Conservation (phyloP, 1,140 invertebrate genomes). For the Calliphora vicina region DNA sequence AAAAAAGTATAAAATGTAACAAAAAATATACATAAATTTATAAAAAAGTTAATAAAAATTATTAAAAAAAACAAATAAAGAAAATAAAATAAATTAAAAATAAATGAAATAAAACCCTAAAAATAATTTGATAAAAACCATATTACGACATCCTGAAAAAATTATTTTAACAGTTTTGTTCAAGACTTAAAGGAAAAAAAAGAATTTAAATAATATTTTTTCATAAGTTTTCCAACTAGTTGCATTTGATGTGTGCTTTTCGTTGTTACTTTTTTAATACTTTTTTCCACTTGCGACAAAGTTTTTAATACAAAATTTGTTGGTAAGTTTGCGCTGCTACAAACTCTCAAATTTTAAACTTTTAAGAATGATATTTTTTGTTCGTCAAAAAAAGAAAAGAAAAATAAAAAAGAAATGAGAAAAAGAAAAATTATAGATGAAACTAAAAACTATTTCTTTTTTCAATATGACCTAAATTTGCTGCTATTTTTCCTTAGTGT, state of each 20-base stretch:
- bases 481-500: not conserved
- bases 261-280: conserved; percentile 19
- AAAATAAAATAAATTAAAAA: not conserved
- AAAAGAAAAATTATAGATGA: not conserved
- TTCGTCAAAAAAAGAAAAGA: no score
- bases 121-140: no score
- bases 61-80: not conserved
- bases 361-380: not conserved
- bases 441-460: not conserved
- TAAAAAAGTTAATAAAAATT: not conserved
- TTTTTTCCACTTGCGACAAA: conserved; percentile 32
- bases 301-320: conserved; percentile 33
- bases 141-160: not conserved
- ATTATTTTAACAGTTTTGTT: not conserved
- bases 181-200: not conserved
- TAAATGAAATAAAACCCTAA: not conserved
- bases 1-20: not conserved
- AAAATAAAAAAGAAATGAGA: no score
- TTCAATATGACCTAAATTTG: conserved; percentile 2
- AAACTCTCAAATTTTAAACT: no score
- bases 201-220: not conserved
- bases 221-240: conserved; percentile 6
- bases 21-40: not conserved
- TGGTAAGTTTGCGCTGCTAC: conserved; percentile 15
- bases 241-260: conserved; percentile 31